These are phyloP conservation scores for Copidosoma aretas DNA, from an alignment of 2,888 invertebrate genomes.

Conservation along the genomic window DNA sequence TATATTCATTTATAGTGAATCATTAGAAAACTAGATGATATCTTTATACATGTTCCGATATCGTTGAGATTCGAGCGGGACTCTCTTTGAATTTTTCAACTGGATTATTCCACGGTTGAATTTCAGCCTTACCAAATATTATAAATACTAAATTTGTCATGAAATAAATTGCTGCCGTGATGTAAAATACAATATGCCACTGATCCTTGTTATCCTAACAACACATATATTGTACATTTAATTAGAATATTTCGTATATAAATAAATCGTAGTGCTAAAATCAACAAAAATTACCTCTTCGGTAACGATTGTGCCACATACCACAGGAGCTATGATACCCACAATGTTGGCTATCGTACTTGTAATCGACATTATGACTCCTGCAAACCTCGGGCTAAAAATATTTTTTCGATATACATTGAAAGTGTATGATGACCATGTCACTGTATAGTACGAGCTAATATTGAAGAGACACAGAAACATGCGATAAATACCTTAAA, in stretches of 20 bases:
- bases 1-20: neutral
- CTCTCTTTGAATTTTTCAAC: conserved; percentile 59
- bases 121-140: conserved; percentile 47
- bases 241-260: neutral
- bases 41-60: neutral
- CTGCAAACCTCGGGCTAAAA: conserved; percentile 64
- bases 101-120: conserved; percentile 49
- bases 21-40: too few species aligned
- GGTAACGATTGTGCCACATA: conserved; percentile 56
- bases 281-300: conserved; percentile 49
- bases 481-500: too few species aligned
- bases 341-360: conserved; percentile 62
- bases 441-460: too few species aligned
- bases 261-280: neutral
- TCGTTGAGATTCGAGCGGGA: neutral
- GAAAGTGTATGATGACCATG: too few species aligned
- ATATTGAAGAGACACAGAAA: too few species aligned
- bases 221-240: neutral
- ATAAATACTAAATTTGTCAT: conserved; percentile 69
- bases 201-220: conserved; percentile 64
- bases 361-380: conserved; percentile 64
- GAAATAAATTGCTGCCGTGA: conserved; percentile 69
- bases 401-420: too few species aligned
- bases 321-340: conserved; percentile 61
- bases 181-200: conserved; percentile 72